These are phyloP conservation scores for Halictus ligatus DNA, from an alignment of 2,888 invertebrate species.

Conservation along the genomic window DNA sequence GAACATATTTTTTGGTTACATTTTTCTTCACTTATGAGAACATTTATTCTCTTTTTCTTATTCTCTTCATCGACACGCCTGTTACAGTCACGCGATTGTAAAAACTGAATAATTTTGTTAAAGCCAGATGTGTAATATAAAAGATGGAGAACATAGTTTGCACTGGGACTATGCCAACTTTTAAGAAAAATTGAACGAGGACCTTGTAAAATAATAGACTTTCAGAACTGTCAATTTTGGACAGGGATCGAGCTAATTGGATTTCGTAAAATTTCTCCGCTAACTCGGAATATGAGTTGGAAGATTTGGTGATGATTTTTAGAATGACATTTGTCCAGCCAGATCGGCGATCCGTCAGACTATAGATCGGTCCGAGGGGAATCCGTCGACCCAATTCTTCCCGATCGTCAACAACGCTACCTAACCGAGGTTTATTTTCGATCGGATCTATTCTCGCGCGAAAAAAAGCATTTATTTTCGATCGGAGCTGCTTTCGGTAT, in stretches of 20 bases:
- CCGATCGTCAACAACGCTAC: conserved; percentile 51
- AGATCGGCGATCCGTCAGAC: background rate
- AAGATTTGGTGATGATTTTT: background rate
- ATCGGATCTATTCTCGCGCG: conserved; percentile 26
- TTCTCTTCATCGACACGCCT: no score
- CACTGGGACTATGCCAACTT: no score
- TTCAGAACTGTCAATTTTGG: background rate
- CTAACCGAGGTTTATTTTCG: conserved; percentile 46
- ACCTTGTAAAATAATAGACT: no score
- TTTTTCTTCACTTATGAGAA: no score
- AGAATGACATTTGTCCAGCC: background rate
- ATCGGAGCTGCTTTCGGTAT: background rate
- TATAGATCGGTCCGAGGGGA: conserved; percentile 22
- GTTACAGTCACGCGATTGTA: no score
- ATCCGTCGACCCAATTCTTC: conserved; percentile 57
- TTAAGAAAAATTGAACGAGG: no score
- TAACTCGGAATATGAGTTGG: no score
- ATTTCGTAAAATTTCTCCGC: no score
- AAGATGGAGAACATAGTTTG: no score
- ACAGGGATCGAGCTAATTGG: background rate
- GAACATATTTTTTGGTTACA: background rate
- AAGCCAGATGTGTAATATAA: no score
- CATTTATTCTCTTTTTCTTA: no score
- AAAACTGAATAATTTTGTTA: no score
- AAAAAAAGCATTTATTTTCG: conserved; percentile 31